These are phyloP conservation scores for Colostygia pectinataria DNA, from an alignment of 2,888 invertebrate species.

Conservation along the genomic window DNA sequence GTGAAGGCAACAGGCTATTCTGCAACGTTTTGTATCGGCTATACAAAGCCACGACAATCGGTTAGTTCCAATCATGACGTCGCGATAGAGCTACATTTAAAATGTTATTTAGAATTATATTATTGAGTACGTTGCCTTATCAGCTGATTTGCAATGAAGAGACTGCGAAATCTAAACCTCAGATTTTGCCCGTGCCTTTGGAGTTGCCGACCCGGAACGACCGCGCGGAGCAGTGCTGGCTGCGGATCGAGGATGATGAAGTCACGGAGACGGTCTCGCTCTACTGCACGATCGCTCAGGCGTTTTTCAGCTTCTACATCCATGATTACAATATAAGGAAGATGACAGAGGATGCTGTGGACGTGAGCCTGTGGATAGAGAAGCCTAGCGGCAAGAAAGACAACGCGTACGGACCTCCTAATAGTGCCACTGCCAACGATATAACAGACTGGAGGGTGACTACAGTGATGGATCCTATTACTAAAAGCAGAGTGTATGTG, in stretches of 20 bases:
- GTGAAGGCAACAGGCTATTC: slow-evolving; percentile 60
- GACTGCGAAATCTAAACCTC: slow-evolving; percentile 46
- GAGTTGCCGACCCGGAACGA: slow-evolving; percentile 71
- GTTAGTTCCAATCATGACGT: slow-evolving; percentile 73
- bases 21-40: slow-evolving; percentile 58
- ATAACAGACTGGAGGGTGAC: slow-evolving; percentile 65
- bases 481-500: slow-evolving; percentile 64
- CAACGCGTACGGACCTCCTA: slow-evolving; percentile 42
- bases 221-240: slow-evolving; percentile 70
- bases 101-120: slow-evolving; percentile 63
- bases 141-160: slow-evolving; percentile 27
- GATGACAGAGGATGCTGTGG: slow-evolving; percentile 66
- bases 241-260: slow-evolving; percentile 69
- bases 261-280: slow-evolving; percentile 63
- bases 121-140: slow-evolving; percentile 42
- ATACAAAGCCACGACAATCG: slow-evolving; percentile 56
- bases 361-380: slow-evolving; percentile 68
- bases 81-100: slow-evolving; percentile 66
- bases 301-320: slow-evolving; percentile 61
- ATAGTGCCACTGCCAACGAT: slow-evolving; percentile 32
- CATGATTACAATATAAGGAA: slow-evolving; percentile 68
- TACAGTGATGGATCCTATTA: slow-evolving; percentile 65
- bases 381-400: slow-evolving; percentile 50
- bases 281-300: slow-evolving; percentile 62
- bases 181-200: slow-evolving; percentile 64